These are phyloP conservation scores for Marmota monax DNA, from an alignment of 2,113 vertebrate genomes.

Conservation along the genomic window DNA sequence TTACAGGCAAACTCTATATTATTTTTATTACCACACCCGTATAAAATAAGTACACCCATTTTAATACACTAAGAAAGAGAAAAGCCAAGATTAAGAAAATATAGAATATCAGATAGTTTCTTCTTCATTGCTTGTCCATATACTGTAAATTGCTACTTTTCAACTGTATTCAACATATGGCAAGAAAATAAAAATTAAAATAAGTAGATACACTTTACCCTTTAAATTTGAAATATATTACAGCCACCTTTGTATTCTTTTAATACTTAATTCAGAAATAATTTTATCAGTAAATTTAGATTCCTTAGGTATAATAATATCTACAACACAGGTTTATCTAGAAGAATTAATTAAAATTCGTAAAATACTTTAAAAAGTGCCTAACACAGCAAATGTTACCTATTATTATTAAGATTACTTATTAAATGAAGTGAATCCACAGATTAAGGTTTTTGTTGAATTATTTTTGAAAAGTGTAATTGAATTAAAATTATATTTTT, in stretches of 20 bases:
- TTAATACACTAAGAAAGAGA: conserved; percentile 4
- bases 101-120: conserved; percentile 8
- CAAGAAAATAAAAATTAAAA: conserved; percentile 42
- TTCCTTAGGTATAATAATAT: background rate
- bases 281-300: conserved; percentile 41
- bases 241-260: background rate
- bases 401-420: background rate
- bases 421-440: conserved; percentile 21
- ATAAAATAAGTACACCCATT: background rate
- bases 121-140: background rate
- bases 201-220: background rate
- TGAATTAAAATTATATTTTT: conserved; percentile 59
- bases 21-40: background rate
- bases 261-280: conserved; percentile 23
- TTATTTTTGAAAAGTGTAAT: background rate
- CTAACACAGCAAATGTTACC: background rate
- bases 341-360: conserved; percentile 18
- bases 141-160: background rate
- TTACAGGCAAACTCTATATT: background rate
- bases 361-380: conserved; percentile 46
- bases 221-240: conserved; percentile 30
- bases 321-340: background rate
- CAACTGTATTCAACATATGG: background rate
- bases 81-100: conserved; percentile 38
- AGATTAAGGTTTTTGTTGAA: background rate